Conservation (phyloP, 2,888 invertebrate species). For the Tethea ocularis region DNA sequence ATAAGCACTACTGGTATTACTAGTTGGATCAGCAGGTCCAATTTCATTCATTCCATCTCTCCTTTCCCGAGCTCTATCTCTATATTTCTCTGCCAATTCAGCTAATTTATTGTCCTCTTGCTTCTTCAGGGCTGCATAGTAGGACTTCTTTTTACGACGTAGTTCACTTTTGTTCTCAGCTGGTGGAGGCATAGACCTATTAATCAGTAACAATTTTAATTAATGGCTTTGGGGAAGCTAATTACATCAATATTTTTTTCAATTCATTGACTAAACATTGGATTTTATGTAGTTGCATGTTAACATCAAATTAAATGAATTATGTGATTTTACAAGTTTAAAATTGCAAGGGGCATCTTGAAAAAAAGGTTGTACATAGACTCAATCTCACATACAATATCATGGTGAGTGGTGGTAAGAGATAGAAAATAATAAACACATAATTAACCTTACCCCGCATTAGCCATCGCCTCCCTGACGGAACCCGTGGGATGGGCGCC, state of each 20-base stretch:
- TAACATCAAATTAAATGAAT: too few species aligned
- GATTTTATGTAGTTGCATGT: too few species aligned
- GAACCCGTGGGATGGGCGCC: conserved; percentile 83
- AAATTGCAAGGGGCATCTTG: too few species aligned
- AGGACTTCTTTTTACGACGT: conserved; percentile 96
- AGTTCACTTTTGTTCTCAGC: conserved; percentile 91
- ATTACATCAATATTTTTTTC: too few species aligned
- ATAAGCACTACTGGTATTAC: conserved; percentile 92
- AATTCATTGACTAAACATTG: too few species aligned
- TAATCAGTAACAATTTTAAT: not conserved
- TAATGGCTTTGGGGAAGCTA: too few species aligned
- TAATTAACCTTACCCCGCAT: conserved; percentile 76
- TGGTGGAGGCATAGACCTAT: conserved; percentile 77
- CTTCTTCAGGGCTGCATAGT: conserved; percentile 96
- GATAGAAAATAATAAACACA: not conserved
- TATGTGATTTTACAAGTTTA: too few species aligned
- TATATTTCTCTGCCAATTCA: conserved; percentile 96
- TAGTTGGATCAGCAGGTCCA: conserved; percentile 92
- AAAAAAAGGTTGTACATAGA: too few species aligned
- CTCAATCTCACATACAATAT: too few species aligned
- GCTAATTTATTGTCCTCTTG: conserved; percentile 97
- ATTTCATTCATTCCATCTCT: conserved; percentile 94
- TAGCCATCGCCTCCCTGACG: conserved; percentile 87
- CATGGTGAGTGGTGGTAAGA: conserved; percentile 19
- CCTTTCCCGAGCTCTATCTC: conserved; percentile 95